These are phyloP conservation scores for Eulemur albifrons DNA, from an alignment of 2,797 vertebrate genomes.

Conservation along the genomic window DNA sequence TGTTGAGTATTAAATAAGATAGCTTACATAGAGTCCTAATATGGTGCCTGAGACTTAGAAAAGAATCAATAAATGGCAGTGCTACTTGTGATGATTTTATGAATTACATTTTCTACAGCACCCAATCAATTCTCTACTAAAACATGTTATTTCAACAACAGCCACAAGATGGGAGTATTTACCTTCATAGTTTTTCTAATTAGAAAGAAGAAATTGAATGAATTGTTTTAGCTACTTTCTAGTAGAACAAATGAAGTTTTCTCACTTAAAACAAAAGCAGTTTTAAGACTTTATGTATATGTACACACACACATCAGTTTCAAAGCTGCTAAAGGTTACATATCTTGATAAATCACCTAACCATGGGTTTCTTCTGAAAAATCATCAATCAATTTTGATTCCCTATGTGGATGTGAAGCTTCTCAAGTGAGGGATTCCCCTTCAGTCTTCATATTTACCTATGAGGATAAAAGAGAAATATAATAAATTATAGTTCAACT, in stretches of 20 bases:
- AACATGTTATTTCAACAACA: slow-evolving; percentile 52
- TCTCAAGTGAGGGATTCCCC: slow-evolving; percentile 43
- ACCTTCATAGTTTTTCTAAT: slow-evolving; percentile 45
- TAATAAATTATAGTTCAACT: slow-evolving; percentile 29
- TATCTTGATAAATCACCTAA: neutral
- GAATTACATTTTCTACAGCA: neutral
- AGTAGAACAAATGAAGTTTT: slow-evolving; percentile 31
- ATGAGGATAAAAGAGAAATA: neutral
- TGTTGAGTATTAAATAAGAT: neutral
- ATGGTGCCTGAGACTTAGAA: neutral
- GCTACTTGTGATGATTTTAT: neutral
- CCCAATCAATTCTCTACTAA: neutral
- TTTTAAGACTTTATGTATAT: neutral
- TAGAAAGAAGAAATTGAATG: neutral
- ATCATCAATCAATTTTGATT: neutral
- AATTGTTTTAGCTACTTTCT: slow-evolving; percentile 29
- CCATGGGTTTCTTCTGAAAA: neutral
- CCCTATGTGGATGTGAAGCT: neutral
- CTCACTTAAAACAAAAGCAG: neutral
- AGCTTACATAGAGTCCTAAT: neutral
- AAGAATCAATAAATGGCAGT: neutral
- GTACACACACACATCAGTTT: neutral
- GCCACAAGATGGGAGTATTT: slow-evolving; percentile 86
- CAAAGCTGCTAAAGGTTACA: neutral
- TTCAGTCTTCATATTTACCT: neutral